Evolutionary conservation across 2,797 vertebrate species (phyloP).

Genomic region (Megaceryle alcyon): DNA sequence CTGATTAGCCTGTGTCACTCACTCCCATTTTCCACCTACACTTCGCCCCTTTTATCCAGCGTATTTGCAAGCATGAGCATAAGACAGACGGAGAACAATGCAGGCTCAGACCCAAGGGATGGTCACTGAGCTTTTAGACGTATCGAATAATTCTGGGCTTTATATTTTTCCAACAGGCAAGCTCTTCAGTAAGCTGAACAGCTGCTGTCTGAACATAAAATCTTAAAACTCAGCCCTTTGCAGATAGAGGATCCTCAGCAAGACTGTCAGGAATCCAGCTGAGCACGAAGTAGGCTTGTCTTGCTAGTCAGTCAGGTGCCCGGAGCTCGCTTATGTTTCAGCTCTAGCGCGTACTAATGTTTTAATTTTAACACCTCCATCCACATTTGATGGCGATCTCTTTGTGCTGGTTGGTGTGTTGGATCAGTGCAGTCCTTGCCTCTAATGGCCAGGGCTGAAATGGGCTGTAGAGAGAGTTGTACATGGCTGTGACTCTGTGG

Average conservation of each 20-base stretch:
- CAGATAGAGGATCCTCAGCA: neutral
- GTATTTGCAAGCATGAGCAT: neutral
- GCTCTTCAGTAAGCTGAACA: neutral
- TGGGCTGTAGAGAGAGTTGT: neutral
- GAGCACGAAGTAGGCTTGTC: neutral
- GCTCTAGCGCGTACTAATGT: accelerated
- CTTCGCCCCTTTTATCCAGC: neutral
- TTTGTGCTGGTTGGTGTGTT: accelerated
- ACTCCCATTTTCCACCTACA: slow-evolving; percentile 30
- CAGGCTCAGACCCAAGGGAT: neutral
- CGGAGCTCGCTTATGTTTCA: accelerated
- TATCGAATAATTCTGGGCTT: neutral
- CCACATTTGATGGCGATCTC: neutral
- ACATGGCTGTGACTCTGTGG: accelerated
- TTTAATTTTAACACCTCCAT: neutral
- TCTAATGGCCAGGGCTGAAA: neutral
- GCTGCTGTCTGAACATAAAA: neutral
- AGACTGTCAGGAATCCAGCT: neutral
- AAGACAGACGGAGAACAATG: neutral
- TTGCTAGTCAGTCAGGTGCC: neutral
- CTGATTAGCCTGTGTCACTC: slow-evolving; percentile 56
- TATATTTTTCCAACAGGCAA: neutral
- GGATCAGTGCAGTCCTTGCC: neutral
- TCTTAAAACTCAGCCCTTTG: neutral
- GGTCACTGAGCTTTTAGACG: neutral